Conservation (phyloP, 1,140 invertebrate genomes). For the Laupala kohalensis region DNA sequence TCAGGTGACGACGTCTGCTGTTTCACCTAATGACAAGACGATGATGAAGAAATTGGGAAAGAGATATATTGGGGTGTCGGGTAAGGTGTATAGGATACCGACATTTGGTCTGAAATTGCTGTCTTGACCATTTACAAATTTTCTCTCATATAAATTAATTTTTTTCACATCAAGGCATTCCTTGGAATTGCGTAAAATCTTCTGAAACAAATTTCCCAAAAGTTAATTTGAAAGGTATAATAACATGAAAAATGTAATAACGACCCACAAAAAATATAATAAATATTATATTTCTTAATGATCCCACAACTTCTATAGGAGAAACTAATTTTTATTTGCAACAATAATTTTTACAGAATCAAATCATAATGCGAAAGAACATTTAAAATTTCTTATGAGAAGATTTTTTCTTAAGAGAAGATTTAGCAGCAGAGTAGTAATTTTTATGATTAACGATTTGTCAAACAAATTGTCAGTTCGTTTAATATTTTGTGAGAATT, state of each 20-base stretch:
- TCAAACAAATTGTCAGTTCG: slow-evolving; percentile 16
- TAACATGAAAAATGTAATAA: slow-evolving; percentile 2
- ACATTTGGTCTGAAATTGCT: too few relatives aligned
- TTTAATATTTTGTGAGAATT: slow-evolving; percentile 14
- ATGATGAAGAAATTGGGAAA: too few relatives aligned
- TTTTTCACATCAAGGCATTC: too few relatives aligned
- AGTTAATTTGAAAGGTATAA: not conserved
- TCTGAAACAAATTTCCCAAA: not conserved
- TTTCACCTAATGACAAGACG: too few relatives aligned
- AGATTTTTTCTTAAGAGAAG: not conserved
- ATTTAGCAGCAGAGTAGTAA: not conserved
- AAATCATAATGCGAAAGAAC: not conserved
- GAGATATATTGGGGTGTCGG: too few relatives aligned
- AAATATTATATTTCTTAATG: not conserved
- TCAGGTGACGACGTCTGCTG: too few relatives aligned
- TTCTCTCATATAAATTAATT: too few relatives aligned
- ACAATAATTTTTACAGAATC: not conserved
- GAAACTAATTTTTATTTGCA: not conserved
- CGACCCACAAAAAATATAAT: too few relatives aligned
- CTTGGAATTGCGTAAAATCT: not conserved
- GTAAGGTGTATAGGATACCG: too few relatives aligned
- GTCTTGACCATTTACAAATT: too few relatives aligned
- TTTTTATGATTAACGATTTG: slow-evolving; percentile 17
- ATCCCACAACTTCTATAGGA: not conserved
- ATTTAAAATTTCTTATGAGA: not conserved